Evolutionary conservation across 2,888 invertebrate species (phyloP).

Genomic region (Elegia similella): DNA sequence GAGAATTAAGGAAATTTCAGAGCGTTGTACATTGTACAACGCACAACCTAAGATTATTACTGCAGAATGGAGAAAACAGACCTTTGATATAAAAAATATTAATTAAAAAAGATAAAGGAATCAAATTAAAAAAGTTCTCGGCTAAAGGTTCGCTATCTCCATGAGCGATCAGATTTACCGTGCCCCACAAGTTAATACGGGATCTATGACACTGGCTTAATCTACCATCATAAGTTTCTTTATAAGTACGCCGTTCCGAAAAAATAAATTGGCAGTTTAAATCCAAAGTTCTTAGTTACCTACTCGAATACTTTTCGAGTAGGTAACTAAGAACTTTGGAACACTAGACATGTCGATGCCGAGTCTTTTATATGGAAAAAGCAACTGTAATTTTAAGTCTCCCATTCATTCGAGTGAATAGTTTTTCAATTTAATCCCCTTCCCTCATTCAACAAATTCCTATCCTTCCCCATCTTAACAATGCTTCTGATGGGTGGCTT

Average conservation of each 20-base stretch:
- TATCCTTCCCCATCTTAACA: too few relatives aligned
- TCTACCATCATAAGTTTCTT: slow-evolving; percentile 5
- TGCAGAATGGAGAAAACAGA: background rate
- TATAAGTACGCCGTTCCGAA: background rate
- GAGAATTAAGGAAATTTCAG: too few relatives aligned
- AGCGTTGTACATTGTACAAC: too few relatives aligned
- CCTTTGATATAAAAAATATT: background rate
- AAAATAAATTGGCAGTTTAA: background rate
- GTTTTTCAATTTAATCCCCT: too few relatives aligned
- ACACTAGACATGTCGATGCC: too few relatives aligned
- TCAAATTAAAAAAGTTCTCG: slow-evolving; percentile 8
- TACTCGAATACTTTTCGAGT: too few relatives aligned
- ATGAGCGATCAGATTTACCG: slow-evolving; percentile 2
- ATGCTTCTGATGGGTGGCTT: too few relatives aligned
- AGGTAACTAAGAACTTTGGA: too few relatives aligned
- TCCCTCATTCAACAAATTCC: too few relatives aligned
- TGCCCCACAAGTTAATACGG: background rate
- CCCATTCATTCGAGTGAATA: too few relatives aligned
- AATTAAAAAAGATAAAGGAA: slow-evolving; percentile 11
- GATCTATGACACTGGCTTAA: background rate
- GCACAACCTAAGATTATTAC: background rate
- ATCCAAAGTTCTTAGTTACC: background rate
- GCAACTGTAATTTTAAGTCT: too few relatives aligned
- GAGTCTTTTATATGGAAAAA: too few relatives aligned
- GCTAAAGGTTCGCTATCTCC: background rate